Base-by-base conservation (phyloP, 1,140 invertebrate genomes). In the Schlechtendalia chinensis region DNA sequence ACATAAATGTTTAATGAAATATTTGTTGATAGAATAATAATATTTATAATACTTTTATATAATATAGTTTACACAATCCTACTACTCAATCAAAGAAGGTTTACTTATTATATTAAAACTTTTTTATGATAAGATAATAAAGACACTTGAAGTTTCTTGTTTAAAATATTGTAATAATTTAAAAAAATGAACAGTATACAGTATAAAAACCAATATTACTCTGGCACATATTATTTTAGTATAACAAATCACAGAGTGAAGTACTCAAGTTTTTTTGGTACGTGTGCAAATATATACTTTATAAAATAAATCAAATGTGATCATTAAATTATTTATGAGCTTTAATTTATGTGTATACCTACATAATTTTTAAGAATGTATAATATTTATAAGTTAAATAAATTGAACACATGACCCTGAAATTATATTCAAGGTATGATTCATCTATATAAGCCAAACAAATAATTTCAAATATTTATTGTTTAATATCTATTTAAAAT, bases 51-150 rank as follows among this genome's bases (percentile, higher is more conserved):
- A 12, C 11, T 19, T 6, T 6, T 24, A 24, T 27, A 27, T 50
- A 17, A 8, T 27, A 69, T 47, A 69, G 16, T 17, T 11, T 16
- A 71, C 5, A 11, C 3, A 71, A 27, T 29, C 53, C 6, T 71
- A 71, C 16, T n/a, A 53, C 1, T 10, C 16, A 53, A 54, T 24
- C 11, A 72, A 59, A 59, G 6, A 77, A 58, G 32, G 27, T 74
- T 77, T 59, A 77, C n/a, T 17, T 17, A 45, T 39, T 24, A n/a
- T 29, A 59, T 45, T 22, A 45, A 16, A 45, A 77, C 22, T n/a
- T 27, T 17, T 58, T 59, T 17, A 47, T 59, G 72, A 77, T 77
- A 77, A 77, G 72, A 77, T 77, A 59, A 77, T 39, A 59, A 47
- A 75, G 14, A 29, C 24, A 77, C 72, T 77, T 59, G 53, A 58